Evolutionary conservation across 2,797 vertebrate species (phyloP).

Genomic region (Merluccius polli): DNA sequence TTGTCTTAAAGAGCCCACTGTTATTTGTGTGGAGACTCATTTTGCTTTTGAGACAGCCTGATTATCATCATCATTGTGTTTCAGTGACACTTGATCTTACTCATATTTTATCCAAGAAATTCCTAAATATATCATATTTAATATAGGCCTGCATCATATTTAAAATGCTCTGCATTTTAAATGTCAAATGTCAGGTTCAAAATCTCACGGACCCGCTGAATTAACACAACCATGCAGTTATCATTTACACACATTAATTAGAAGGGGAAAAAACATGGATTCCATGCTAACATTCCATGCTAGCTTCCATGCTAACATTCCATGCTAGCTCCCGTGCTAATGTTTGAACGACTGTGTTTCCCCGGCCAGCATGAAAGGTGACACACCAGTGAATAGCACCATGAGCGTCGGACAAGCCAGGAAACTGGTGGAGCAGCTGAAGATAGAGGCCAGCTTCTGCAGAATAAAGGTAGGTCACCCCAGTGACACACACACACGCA

Average conservation of each 20-base stretch:
- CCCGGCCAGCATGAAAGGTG: constrained; percentile 85
- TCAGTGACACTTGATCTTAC: neutral
- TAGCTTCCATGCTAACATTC: no score
- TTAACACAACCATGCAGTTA: neutral
- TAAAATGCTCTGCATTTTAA: neutral
- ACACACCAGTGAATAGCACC: constrained; percentile 90
- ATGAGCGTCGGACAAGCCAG: constrained; percentile 85
- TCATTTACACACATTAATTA: neutral
- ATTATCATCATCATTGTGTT: neutral
- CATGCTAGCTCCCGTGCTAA: neutral
- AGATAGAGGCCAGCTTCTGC: constrained; percentile 99
- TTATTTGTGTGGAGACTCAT: neutral
- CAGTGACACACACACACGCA: neutral
- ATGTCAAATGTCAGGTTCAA: neutral
- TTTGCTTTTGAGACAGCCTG: neutral
- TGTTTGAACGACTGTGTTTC: neutral
- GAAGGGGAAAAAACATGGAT: no score
- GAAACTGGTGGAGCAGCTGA: constrained; percentile 87
- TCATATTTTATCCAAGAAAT: neutral
- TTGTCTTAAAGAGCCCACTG: constrained; percentile 19
- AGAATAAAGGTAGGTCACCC: constrained; percentile 88
- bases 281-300: no score
- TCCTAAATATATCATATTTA: neutral
- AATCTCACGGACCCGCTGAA: neutral
- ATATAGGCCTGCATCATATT: neutral